These are phyloP conservation scores for Tachina fera DNA, from an alignment of 2,888 invertebrate species.

Conservation along the genomic window DNA sequence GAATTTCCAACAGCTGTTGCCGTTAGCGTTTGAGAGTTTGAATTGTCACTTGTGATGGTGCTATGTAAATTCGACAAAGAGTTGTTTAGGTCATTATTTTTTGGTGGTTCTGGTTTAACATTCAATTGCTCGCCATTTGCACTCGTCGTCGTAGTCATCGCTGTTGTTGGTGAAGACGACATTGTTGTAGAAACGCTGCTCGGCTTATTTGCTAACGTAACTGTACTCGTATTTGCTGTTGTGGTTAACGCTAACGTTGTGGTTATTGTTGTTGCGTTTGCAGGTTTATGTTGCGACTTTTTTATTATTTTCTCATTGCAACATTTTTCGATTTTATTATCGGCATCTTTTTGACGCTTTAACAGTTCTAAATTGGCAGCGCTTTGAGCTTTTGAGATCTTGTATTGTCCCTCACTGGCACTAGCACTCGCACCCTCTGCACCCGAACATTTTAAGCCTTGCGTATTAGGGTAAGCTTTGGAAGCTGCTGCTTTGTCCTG, in stretches of 20 bases:
- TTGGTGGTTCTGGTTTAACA: constrained; percentile 66
- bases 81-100: constrained; percentile 70
- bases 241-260: constrained; percentile 38
- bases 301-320: constrained; percentile 81
- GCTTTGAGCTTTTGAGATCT: constrained; percentile 77
- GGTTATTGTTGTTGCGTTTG: constrained; percentile 61
- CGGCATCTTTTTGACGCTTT: constrained; percentile 81
- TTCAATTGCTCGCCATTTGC: constrained; percentile 43
- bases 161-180: constrained; percentile 53
- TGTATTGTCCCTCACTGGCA: constrained; percentile 69
- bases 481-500: constrained; percentile 54
- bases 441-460: constrained; percentile 4
- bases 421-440: too few species aligned
- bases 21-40: constrained; percentile 44
- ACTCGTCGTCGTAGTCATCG: constrained; percentile 44
- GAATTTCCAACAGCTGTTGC: constrained; percentile 35
- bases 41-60: constrained; percentile 44
- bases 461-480: constrained; percentile 35
- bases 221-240: constrained; percentile 68
- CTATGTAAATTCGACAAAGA: constrained; percentile 10
- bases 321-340: constrained; percentile 82
- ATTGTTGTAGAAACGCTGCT: constrained; percentile 9
- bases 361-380: constrained; percentile 76
- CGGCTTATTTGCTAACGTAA: constrained; percentile 56
- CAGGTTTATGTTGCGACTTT: constrained; percentile 72